These are phyloP conservation scores for Rhinichthys osculus DNA, from an alignment of 2,797 vertebrate genomes.

Conservation along the genomic window DNA sequence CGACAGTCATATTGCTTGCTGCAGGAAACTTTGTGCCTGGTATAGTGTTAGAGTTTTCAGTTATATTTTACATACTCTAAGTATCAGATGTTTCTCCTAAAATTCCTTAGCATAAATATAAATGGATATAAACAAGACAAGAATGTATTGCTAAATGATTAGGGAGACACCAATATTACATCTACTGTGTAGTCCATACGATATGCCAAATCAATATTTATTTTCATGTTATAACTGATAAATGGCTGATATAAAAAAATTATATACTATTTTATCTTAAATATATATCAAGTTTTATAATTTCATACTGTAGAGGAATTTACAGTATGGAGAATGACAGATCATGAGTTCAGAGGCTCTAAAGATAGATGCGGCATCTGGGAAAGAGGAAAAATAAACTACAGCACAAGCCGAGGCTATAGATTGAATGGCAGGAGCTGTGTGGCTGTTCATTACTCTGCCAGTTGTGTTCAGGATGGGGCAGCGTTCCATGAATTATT, in stretches of 20 bases:
- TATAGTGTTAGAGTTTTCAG: background rate
- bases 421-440: constrained; percentile 3
- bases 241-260: too few relatives aligned
- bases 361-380: background rate
- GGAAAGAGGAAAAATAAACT: background rate
- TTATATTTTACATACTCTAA: background rate
- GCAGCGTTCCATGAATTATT: constrained; percentile 13
- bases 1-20: background rate
- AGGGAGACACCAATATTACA: background rate
- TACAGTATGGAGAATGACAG: constrained; percentile 26
- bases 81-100: background rate
- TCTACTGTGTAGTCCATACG: background rate
- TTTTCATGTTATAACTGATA: background rate
- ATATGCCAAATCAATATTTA: background rate
- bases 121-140: background rate
- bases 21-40: background rate
- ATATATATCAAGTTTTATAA: too few relatives aligned
- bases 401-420: background rate
- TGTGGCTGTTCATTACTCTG: constrained; percentile 10
- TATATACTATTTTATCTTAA: too few relatives aligned
- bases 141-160: background rate
- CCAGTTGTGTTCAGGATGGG: background rate
- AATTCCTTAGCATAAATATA: background rate
- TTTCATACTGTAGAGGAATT: background rate
- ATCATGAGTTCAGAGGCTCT: background rate